phyloP scores from a whole-genome alignment of 2,113 vertebrate species.

The Phylloscopus trochilus region DNA sequence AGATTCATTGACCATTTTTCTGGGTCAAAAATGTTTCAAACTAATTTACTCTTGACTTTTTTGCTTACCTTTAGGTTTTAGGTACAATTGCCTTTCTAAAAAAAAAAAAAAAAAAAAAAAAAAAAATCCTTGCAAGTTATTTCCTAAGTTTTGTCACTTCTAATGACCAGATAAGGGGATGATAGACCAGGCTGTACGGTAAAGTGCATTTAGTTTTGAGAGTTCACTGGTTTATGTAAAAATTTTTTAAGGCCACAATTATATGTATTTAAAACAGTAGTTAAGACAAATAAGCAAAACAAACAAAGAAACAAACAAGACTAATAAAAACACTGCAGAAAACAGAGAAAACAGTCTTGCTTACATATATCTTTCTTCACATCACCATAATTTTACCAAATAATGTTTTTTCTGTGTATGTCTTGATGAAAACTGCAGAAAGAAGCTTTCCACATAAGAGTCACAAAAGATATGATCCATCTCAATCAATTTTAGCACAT shows the following conservation, averaged over 20 bases:
- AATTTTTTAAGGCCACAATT: background rate
- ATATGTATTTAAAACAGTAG: background rate
- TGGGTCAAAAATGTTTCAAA: background rate
- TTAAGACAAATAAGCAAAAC: background rate
- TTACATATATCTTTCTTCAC: background rate
- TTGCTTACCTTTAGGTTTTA: background rate
- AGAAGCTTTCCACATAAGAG: background rate
- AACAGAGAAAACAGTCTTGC: rapidly evolving
- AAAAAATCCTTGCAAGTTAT: background rate
- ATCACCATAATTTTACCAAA: background rate
- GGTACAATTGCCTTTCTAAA: background rate
- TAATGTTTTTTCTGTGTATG: background rate
- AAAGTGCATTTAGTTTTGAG: background rate
- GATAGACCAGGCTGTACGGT: background rate
- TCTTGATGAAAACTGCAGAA: background rate
- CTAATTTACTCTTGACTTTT: background rate
- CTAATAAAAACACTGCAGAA: background rate
- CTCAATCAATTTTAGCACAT: background rate
- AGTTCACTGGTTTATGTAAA: background rate
- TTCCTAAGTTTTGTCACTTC: background rate
- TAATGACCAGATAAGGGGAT: background rate
- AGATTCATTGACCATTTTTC: background rate
- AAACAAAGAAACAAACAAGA: background rate
- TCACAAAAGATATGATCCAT: background rate
- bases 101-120: background rate